Evolutionary conservation across 2,797 vertebrate species (phyloP).

Genomic region (Enteromius unitaeniatus): DNA sequence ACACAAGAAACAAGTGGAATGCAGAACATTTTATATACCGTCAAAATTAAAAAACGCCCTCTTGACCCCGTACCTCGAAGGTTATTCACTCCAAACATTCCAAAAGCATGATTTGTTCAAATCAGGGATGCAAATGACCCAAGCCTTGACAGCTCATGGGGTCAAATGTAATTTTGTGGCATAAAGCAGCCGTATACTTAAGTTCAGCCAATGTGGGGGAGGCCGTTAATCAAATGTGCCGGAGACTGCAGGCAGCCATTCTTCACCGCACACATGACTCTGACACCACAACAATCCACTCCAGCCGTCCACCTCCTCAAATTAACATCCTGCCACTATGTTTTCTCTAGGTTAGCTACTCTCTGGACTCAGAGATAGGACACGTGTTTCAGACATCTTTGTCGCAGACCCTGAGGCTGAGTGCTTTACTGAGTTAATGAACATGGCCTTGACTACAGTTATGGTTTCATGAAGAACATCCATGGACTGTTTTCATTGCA

Average conservation of each 20-base stretch:
- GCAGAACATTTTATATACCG: conserved; percentile 6
- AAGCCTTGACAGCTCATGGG: conserved; percentile 67
- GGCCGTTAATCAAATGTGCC: conserved; percentile 55
- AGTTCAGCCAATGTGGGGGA: conserved; percentile 61
- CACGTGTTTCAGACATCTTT: conserved; percentile 49
- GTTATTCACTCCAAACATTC: conserved; percentile 59
- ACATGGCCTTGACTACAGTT: not conserved
- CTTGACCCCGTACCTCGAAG: conserved; percentile 29
- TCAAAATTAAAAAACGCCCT: conserved; percentile 25
- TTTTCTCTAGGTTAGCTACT: conserved; percentile 22
- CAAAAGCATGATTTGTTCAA: conserved; percentile 41
- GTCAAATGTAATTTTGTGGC: conserved; percentile 67
- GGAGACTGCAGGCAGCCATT: conserved; percentile 47
- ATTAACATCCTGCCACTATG: conserved; percentile 18
- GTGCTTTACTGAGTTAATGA: not conserved
- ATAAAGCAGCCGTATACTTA: conserved; percentile 51
- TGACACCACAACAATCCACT: conserved; percentile 51
- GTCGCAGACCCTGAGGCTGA: not conserved
- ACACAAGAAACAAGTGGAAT: conserved; percentile 26
- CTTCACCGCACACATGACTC: conserved; percentile 45
- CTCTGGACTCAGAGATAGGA: conserved; percentile 7
- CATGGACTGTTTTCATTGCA: not conserved
- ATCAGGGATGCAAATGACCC: conserved; percentile 64
- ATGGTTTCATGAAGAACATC: not conserved
- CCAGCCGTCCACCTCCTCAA: conserved; percentile 23